A percentile compares a stretch with the other conserved stretches of the same genome.
These are phyloP conservation scores for Chiloscyllium punctatum DNA, from an alignment of 2,797 vertebrate species.

Conservation along the genomic window DNA sequence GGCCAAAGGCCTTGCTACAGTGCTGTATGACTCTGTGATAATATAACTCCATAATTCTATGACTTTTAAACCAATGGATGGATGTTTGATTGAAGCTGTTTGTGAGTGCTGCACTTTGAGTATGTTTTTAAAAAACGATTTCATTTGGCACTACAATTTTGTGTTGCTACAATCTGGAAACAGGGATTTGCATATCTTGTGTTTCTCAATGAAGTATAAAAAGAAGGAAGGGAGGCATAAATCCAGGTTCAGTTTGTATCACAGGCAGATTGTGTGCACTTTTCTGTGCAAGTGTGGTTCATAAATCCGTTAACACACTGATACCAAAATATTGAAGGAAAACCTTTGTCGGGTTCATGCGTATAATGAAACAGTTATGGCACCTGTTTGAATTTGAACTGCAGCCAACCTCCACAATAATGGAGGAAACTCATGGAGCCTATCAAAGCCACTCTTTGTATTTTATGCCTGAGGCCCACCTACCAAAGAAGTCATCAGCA, in stretches of 20 bases:
- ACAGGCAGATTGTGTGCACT: background rate
- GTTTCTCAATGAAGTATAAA: no score
- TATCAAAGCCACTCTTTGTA: no score
- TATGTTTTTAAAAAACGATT: no score
- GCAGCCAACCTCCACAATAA: background rate
- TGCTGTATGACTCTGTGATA: no score
- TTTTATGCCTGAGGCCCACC: background rate
- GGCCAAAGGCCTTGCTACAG: no score
- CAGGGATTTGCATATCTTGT: background rate
- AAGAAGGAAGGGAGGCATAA: background rate
- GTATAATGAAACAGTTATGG: background rate
- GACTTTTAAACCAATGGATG: no score
- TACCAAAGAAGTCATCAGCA: background rate
- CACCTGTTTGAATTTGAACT: background rate
- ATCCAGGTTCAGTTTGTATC: background rate
- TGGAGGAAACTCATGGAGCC: background rate
- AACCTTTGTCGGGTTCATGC: background rate
- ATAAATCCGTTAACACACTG: background rate
- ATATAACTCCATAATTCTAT: no score
- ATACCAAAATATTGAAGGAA: background rate
- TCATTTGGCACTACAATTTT: no score
- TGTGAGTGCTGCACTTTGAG: no score
- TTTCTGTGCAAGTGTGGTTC: no score
- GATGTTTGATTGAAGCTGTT: no score
- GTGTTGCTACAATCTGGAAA: no score